Evolutionary conservation across 2,113 vertebrate species (phyloP).

Genomic region (Anolis sagrei): DNA sequence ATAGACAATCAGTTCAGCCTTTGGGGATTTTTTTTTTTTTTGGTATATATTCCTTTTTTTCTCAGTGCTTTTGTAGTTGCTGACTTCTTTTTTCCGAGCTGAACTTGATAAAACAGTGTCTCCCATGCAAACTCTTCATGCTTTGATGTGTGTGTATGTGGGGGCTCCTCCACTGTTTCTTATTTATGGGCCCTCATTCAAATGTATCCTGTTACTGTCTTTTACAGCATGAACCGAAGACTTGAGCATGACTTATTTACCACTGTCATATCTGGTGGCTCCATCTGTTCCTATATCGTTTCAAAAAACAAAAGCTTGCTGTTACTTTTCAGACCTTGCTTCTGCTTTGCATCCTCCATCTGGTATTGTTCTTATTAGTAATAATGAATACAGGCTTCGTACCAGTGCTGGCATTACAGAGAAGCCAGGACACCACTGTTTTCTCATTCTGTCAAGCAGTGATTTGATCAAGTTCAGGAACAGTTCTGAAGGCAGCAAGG

Average conservation of each 20-base stretch:
- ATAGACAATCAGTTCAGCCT: conserved; percentile 59
- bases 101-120: conserved; percentile 61
- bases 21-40: conserved; percentile 52
- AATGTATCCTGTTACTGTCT: conserved; percentile 47
- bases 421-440: background rate
- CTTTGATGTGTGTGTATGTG: conserved; percentile 33
- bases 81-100: conserved; percentile 62
- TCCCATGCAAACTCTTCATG: conserved; percentile 48
- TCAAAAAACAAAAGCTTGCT: background rate
- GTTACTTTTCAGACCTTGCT: background rate
- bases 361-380: background rate
- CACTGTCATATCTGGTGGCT: conserved; percentile 7
- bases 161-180: conserved; percentile 46
- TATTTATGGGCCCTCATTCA: background rate
- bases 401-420: background rate
- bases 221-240: conserved; percentile 41
- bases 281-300: conserved; percentile 29
- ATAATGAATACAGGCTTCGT: conserved; percentile 15
- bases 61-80: conserved; percentile 43
- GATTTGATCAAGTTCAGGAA: background rate
- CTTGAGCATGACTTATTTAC: conserved; percentile 53
- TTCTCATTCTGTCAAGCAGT: background rate
- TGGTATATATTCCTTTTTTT: conserved; percentile 31
- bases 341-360: background rate
- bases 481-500: background rate